Evolutionary conservation across 92 coral and sea anemone genomes (phyloP), one percentile per base, ranked within the genome.

Genomic region (Metridium senile): DNA sequence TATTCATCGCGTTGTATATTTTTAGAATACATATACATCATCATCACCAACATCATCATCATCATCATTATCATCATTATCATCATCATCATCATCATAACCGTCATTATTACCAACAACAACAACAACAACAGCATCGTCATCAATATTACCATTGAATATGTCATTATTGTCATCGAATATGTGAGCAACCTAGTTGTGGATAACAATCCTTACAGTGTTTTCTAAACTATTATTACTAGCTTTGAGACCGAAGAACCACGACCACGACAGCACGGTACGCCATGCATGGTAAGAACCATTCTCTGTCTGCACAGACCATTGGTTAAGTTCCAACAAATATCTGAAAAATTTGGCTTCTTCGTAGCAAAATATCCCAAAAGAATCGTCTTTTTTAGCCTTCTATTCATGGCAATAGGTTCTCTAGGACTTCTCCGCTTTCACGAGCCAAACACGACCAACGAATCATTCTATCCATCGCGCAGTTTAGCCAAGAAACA

Each of bases 391-490:
- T 35, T 74, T 21, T n/a, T 54, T 21, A 22, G 80, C 32, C 34
- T 73, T 35, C 74, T 82, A 17, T 39, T 76, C 7, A 32, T 82
- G 54, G 62, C 59, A 31, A 13, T 77, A n/a, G 72, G 81, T 73
- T 30, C 71, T 43, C 69, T 87, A 11, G 91, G 91, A 71, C 65
- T 82, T 52, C 13, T 82, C 26, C 66, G 74, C 73, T 71, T 72
- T 57, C 46, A 27, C 11, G 54, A 30, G 35, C 51, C 71, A 28
- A 61, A 73, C 74, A 34, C 64, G 11, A 9, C 66, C 10, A 57
- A 77, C 13, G 66, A 39, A 16, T 69, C 78, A 34, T 77, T 77
- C 63, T 16, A 57, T 17, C 84, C 91, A 18, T 78, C 58, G 26
- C 23, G 21, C 16, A 62, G 74, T 56, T 56, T 30, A 17, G 34